Evolutionary conservation across 2,888 invertebrate species (phyloP).

Genomic region (Labia minor): DNA sequence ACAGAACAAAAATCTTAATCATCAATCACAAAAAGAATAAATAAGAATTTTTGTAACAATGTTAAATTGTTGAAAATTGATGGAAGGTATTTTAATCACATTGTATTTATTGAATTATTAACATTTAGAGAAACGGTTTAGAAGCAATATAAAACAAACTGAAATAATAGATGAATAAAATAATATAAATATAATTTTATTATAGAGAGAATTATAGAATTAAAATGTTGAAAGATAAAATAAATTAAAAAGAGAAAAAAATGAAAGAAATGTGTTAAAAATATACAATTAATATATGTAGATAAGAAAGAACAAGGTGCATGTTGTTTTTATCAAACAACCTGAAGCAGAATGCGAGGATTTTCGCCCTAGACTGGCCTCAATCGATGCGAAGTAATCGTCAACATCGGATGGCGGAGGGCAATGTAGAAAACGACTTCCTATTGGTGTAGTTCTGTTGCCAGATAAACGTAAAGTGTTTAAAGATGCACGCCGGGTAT

Average conservation of each 20-base stretch:
- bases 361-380: neutral
- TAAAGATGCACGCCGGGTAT: slow-evolving; percentile 19
- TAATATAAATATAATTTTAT: too few relatives aligned
- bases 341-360: neutral
- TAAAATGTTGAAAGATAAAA: too few relatives aligned
- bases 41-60: too few relatives aligned
- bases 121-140: too few relatives aligned
- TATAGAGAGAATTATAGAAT: too few relatives aligned
- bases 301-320: slow-evolving; percentile 13
- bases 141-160: too few relatives aligned
- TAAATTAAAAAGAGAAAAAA: neutral
- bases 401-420: slow-evolving; percentile 53
- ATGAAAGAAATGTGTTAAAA: neutral
- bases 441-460: slow-evolving; percentile 65
- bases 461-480: slow-evolving; percentile 44
- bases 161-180: too few relatives aligned
- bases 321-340: neutral
- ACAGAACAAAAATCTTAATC: too few relatives aligned
- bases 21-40: too few relatives aligned
- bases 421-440: slow-evolving; percentile 69
- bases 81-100: too few relatives aligned
- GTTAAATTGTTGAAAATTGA: too few relatives aligned
- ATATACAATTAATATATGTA: neutral
- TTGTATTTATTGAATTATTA: too few relatives aligned
- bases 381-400: neutral